A percentile compares a stretch with the other conserved stretches of the same genome.
Evolutionary conservation across 2,888 invertebrate genomes (phyloP).

Genomic region (Xestia c-nigrum): DNA sequence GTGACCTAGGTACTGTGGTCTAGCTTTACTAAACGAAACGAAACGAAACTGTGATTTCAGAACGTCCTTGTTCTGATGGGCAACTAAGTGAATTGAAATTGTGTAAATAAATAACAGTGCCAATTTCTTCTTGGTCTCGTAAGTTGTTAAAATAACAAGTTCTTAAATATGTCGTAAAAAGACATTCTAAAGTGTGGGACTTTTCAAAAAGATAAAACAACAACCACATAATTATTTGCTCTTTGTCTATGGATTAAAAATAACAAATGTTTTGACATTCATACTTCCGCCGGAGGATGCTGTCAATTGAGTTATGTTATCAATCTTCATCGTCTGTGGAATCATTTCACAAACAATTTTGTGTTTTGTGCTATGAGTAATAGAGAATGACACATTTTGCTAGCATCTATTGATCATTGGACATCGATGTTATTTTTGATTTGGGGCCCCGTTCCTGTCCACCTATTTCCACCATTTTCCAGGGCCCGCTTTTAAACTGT

Average conservation of each 20-base stretch:
- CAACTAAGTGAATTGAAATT: no score
- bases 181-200: no score
- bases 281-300: no score
- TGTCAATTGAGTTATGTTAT: neutral
- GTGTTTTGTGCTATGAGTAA: constrained; percentile 11
- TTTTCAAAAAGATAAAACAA: neutral
- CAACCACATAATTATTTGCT: neutral
- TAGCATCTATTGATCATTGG: constrained; percentile 16
- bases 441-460: neutral
- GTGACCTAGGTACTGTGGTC: no score
- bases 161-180: no score
- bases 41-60: no score
- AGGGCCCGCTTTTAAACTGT: constrained; percentile 6
- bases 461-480: constrained; percentile 14
- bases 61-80: no score
- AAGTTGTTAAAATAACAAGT: no score
- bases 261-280: constrained; percentile 2
- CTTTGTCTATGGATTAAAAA: neutral
- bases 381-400: constrained; percentile 32
- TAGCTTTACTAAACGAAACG: no score
- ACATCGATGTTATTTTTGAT: constrained; percentile 13
- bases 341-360: constrained; percentile 15
- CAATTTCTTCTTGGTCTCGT: no score
- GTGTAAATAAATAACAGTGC: no score
- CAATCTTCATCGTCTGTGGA: constrained; percentile 12